Percentiles rank a stretch among this genome's conserved stretches.
Conservation (phyloP, 2,797 vertebrate species). For the Coranthus polyacanthus region DNA sequence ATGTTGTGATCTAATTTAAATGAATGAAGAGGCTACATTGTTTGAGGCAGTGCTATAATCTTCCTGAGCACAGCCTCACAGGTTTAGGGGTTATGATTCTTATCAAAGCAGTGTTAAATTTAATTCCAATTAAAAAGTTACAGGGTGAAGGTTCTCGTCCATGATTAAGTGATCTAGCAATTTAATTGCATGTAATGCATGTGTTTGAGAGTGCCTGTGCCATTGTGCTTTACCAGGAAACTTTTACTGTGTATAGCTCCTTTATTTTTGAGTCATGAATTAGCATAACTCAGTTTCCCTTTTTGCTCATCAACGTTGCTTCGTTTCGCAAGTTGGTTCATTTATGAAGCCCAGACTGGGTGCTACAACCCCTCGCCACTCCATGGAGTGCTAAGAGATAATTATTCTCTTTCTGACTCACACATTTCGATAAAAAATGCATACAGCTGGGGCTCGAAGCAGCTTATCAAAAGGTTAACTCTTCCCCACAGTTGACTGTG, state of each 20-base stretch:
- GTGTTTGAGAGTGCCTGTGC: background rate
- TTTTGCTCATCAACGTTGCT: slow-evolving; percentile 50
- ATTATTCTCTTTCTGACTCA: slow-evolving; percentile 81
- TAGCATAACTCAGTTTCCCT: slow-evolving; percentile 38
- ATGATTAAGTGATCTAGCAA: slow-evolving; percentile 13
- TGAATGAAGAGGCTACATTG: slow-evolving; percentile 1
- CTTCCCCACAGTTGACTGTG: slow-evolving; percentile 74
- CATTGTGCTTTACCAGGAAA: background rate
- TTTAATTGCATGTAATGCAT: background rate
- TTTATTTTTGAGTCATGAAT: slow-evolving; percentile 39
- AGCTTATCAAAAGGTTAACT: slow-evolving; percentile 82
- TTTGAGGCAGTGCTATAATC: background rate
- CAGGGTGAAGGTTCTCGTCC: background rate
- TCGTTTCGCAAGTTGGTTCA: slow-evolving; percentile 55
- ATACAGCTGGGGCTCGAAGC: slow-evolving; percentile 77
- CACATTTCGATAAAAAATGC: slow-evolving; percentile 79
- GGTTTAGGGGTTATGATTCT: background rate
- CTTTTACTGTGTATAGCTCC: slow-evolving; percentile 17
- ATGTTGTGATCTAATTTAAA: slow-evolving; percentile 4
- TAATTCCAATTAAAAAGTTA: background rate
- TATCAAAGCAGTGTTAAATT: background rate
- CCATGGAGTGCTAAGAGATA: slow-evolving; percentile 64
- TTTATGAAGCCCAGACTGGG: slow-evolving; percentile 69
- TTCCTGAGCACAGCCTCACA: background rate
- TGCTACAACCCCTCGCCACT: slow-evolving; percentile 64